A percentile compares a stretch with the other conserved stretches of the same genome.
These are phyloP conservation scores for Gibbula magus DNA, from an alignment of 2,888 invertebrate genomes.

Conservation along the genomic window DNA sequence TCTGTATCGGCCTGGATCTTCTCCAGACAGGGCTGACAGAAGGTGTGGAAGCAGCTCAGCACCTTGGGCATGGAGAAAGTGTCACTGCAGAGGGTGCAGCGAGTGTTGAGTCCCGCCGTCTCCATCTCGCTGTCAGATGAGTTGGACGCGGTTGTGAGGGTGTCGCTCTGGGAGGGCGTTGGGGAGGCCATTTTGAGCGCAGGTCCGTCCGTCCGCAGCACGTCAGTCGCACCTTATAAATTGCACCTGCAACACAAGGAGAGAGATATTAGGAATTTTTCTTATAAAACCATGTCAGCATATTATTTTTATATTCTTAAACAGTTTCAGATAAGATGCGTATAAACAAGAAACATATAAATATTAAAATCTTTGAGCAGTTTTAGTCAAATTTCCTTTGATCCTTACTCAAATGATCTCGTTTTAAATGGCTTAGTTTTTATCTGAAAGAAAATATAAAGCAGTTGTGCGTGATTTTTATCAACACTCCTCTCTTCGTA, in stretches of 20 bases:
- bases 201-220: slow-evolving; percentile 27
- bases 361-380: too few relatives aligned
- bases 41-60: slow-evolving; percentile 81
- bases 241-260: slow-evolving; percentile 42
- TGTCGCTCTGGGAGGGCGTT: slow-evolving; percentile 70
- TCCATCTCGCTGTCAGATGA: slow-evolving; percentile 70
- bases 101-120: slow-evolving; percentile 65
- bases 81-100: slow-evolving; percentile 85
- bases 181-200: slow-evolving; percentile 66
- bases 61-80: slow-evolving; percentile 77
- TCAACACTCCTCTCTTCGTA: too few relatives aligned
- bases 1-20: slow-evolving; percentile 79
- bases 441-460: too few relatives aligned
- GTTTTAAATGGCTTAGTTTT: too few relatives aligned
- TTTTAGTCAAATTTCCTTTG: too few relatives aligned
- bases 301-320: background rate
- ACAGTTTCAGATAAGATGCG: too few relatives aligned
- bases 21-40: slow-evolving; percentile 89
- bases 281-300: background rate
- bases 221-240: slow-evolving; percentile 15
- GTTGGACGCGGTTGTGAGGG: slow-evolving; percentile 67
- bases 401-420: too few relatives aligned
- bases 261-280: background rate
- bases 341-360: too few relatives aligned
- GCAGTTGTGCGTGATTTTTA: too few relatives aligned